phyloP scores from a whole-genome alignment of 1,140 invertebrate genomes.

The Choristoneura fumiferana region DNA sequence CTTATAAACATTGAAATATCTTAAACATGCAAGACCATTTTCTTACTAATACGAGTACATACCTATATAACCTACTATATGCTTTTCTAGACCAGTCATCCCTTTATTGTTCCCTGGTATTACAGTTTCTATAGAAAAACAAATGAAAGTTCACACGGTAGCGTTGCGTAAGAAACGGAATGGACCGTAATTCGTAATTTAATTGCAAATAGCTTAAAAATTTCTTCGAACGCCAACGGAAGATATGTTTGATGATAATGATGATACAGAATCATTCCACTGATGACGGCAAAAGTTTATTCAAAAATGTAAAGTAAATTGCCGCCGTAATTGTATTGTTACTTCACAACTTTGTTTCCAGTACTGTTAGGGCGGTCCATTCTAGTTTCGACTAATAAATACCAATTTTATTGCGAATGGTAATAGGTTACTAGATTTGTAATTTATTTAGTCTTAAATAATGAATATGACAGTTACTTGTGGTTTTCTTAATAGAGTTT shows the following conservation, averaged over 20 bases:
- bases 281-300: conserved; percentile 18
- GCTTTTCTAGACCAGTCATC: too few species aligned
- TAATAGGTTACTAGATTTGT: too few species aligned
- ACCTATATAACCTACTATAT: too few species aligned
- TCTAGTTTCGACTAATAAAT: not conserved
- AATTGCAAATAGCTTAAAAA: not conserved
- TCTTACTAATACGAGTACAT: too few species aligned
- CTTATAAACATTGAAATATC: too few species aligned
- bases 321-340: conserved; percentile 13
- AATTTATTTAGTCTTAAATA: too few species aligned
- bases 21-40: too few species aligned
- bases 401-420: too few species aligned
- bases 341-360: conserved; percentile 8
- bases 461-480: too few species aligned
- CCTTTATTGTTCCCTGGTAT: too few species aligned
- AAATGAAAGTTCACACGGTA: not conserved
- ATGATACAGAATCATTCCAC: conserved; percentile 1
- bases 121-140: not conserved
- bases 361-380: conserved; percentile 1
- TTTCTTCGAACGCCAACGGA: conserved; percentile 12
- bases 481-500: too few species aligned
- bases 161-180: conserved; percentile 1
- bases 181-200: conserved; percentile 10
- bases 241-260: conserved; percentile 10
- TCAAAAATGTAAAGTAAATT: conserved; percentile 14